These are phyloP conservation scores for Eupithecia tripunctaria DNA, from an alignment of 2,888 invertebrate species.

Conservation along the genomic window DNA sequence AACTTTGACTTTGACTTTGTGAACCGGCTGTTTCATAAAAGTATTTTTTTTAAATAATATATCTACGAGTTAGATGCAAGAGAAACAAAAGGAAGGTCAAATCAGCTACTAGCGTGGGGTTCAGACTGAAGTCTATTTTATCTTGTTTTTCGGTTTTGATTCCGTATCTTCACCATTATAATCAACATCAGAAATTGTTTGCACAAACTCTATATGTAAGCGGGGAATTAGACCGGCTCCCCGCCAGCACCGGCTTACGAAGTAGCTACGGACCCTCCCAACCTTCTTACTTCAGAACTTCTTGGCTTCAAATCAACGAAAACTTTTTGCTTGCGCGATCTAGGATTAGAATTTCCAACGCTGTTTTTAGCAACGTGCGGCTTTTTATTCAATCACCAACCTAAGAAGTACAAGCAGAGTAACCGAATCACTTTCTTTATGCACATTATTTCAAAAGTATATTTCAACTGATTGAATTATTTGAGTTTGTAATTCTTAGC, in stretches of 20 bases:
- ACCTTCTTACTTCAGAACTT: not conserved
- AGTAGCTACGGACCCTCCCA: constrained; percentile 32
- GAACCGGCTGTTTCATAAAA: no score
- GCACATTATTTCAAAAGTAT: no score
- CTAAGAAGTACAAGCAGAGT: not conserved
- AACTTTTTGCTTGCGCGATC: constrained; percentile 22
- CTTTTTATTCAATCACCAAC: not conserved
- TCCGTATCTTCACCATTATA: not conserved
- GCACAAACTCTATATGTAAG: constrained; percentile 1
- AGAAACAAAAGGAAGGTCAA: constrained; percentile 17
- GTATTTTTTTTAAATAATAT: no score
- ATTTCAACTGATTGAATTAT: not conserved
- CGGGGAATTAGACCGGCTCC: constrained; percentile 21
- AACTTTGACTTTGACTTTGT: no score
- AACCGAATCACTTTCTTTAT: no score
- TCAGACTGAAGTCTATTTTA: no score
- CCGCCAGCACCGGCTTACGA: constrained; percentile 24
- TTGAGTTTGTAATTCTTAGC: not conserved
- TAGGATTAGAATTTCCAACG: not conserved
- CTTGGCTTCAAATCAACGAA: not conserved
- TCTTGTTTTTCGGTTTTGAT: no score
- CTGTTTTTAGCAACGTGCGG: not conserved
- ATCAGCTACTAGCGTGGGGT: no score
- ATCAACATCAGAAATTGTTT: not conserved
- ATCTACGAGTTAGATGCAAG: not conserved